A percentile compares a stretch with the other conserved stretches of the same genome.
phyloP scores from a whole-genome alignment of 2,888 invertebrate species.

The Aspidapion aeneum region DNA sequence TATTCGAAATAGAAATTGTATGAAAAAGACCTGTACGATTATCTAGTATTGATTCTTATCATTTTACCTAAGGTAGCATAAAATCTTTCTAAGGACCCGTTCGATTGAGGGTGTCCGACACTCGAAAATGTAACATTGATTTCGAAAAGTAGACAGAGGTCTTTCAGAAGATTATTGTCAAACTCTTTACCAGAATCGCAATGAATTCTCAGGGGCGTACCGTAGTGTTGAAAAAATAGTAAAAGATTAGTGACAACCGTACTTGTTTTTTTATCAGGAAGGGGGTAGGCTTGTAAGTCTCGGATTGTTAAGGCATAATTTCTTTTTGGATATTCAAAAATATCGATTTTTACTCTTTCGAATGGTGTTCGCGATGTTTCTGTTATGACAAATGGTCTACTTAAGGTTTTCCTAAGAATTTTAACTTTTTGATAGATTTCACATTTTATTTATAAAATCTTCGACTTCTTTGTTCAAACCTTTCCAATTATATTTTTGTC shows the following conservation, averaged over 20 bases:
- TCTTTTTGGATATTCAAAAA: constrained; percentile 15
- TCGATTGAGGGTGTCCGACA: background rate
- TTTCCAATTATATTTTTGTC: constrained; percentile 21
- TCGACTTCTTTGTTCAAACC: constrained; percentile 14
- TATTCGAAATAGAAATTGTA: no score
- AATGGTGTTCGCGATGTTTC: constrained; percentile 15
- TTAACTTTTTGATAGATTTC: constrained; percentile 5
- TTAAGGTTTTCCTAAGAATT: constrained; percentile 1
- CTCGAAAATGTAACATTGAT: background rate
- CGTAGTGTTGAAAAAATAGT: constrained; percentile 16
- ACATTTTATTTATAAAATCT: constrained; percentile 9
- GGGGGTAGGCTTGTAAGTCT: constrained; percentile 6
- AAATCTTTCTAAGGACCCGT: background rate
- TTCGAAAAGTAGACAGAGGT: constrained; percentile 5
- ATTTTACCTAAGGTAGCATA: constrained; percentile 21
- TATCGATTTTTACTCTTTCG: no score
- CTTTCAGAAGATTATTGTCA: constrained; percentile 17
- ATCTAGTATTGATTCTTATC: constrained; percentile 3
- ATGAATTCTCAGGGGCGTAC: constrained; percentile 17
- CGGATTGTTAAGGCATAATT: constrained; percentile 15
- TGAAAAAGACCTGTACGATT: no score
- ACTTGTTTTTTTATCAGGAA: constrained; percentile 12
- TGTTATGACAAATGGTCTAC: background rate
- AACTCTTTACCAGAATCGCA: constrained; percentile 19
- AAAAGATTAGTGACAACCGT: constrained; percentile 10